These are phyloP conservation scores for Holothuria glaberrima DNA, from an alignment of 35 echinoderm and acorn worm genomes.

Conservation along the genomic window DNA sequence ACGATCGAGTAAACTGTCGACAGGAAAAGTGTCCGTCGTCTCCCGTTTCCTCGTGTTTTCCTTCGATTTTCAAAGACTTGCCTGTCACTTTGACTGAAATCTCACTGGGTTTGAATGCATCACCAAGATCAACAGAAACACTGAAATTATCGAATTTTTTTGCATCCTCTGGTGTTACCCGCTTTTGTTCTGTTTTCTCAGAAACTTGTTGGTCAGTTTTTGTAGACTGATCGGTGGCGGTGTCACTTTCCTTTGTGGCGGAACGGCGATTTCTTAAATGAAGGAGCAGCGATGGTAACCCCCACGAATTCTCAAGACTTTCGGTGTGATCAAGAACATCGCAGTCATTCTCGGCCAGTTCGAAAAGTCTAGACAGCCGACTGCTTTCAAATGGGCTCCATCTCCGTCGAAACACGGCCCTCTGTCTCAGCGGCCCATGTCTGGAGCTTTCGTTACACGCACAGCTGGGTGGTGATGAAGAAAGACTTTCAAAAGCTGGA, in stretches of 20 bases:
- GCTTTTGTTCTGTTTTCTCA: not conserved
- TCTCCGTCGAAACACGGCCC: too few species aligned
- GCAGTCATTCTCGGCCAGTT: too few species aligned
- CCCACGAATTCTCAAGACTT: not conserved
- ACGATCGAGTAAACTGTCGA: slow-evolving; percentile 14
- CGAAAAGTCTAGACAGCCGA: too few species aligned
- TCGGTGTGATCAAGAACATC: too few species aligned
- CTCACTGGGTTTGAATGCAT: slow-evolving; percentile 23
- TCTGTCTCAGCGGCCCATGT: too few species aligned
- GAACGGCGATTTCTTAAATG: not conserved
- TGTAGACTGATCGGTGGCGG: not conserved
- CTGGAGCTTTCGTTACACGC: too few species aligned
- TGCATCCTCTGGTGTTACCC: not conserved
- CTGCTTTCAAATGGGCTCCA: too few species aligned
- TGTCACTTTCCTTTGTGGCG: not conserved
- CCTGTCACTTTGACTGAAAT: slow-evolving; percentile 3
- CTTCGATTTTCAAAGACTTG: not conserved
- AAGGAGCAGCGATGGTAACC: not conserved
- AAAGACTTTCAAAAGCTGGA: too few species aligned
- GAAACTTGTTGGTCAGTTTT: not conserved
- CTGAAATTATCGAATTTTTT: not conserved
- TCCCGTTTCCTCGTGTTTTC: slow-evolving; percentile 42
- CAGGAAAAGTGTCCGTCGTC: slow-evolving; percentile 15
- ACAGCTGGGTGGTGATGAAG: too few species aligned
- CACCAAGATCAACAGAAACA: slow-evolving; percentile 26